A percentile compares a stretch with the other conserved stretches of the same genome.
phyloP scores from a whole-genome alignment of 1,140 invertebrate species.

The Drosophila santomea region DNA sequence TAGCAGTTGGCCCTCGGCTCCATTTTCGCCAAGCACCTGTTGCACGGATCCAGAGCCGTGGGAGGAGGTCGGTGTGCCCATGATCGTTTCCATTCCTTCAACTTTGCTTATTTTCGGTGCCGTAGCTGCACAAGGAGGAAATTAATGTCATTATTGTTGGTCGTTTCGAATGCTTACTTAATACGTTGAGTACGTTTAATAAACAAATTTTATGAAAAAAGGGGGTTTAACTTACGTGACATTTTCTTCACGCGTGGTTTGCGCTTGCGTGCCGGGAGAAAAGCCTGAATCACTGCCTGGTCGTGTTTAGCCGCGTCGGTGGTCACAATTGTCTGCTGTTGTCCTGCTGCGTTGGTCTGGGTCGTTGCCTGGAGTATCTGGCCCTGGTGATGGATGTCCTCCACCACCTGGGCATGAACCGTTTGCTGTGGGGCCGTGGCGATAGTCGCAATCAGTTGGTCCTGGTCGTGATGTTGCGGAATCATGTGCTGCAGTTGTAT shows the following conservation, averaged over 20 bases:
- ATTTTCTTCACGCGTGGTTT: slow-evolving; percentile 84
- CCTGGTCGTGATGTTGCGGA: slow-evolving; percentile 84
- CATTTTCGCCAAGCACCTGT: slow-evolving; percentile 76
- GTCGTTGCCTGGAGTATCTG: slow-evolving; percentile 80
- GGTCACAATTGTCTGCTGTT: slow-evolving; percentile 77
- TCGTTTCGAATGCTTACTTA: too few relatives aligned
- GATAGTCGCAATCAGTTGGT: slow-evolving; percentile 82
- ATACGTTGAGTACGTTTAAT: too few relatives aligned
- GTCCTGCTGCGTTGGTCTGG: slow-evolving; percentile 76
- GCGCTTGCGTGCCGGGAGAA: slow-evolving; percentile 84
- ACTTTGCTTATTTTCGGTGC: slow-evolving; percentile 83
- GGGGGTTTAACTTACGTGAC: slow-evolving; percentile 66
- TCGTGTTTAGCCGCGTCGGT: slow-evolving; percentile 83
- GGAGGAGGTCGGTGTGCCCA: slow-evolving; percentile 75
- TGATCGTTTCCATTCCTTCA: slow-evolving; percentile 82
- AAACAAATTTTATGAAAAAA: not conserved
- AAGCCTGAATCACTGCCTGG: slow-evolving; percentile 84
- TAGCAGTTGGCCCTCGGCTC: slow-evolving; percentile 65
- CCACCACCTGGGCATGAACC: slow-evolving; percentile 83
- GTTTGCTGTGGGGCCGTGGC: slow-evolving; percentile 82
- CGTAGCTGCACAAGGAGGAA: slow-evolving; percentile 46
- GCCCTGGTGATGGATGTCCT: slow-evolving; percentile 82
- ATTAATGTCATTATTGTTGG: not conserved
- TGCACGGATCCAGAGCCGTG: slow-evolving; percentile 63
- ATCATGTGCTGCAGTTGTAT: slow-evolving; percentile 85